Base-by-base conservation (phyloP, 1,140 invertebrate species). In the Drosophila busckii region DNA sequence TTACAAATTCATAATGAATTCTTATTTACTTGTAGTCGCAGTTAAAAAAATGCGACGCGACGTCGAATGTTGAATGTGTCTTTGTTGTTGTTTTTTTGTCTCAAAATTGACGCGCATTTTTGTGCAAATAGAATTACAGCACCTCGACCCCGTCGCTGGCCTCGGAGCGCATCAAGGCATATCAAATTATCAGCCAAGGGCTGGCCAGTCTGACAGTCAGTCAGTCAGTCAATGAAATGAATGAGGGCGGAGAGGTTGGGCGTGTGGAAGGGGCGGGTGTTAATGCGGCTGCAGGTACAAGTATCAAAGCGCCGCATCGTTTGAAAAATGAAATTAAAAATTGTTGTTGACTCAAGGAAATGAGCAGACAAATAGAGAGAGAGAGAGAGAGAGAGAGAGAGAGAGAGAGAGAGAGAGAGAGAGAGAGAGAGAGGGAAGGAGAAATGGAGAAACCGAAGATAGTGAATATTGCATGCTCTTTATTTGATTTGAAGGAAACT, bases 1-100 rank as follows among this genome's bases (percentile, higher is more conserved):
- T 84, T 84, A 84, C 66, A 84, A 84, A 84, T 84, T 84, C 82
- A 84, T 84, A 84, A 84, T 84, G 80, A 84, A 85, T 85, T 84
- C n/a, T 84, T 84, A 84, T 84, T 84, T 84, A 63, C 73, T 68
- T 70, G n/a, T 84, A 65, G 69, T 82, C 80, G 56, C 80, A 84
- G 42, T 53, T 49, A 34, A 52, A 41, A 46, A 32, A 52, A 71
- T 48, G 40, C 65, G 53, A 34, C 44, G 45, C 54, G 46, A 67
- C 65, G 59, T 46, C 40, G 52, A 60, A 48, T 45, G 54, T 70
- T 68, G n/a, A n/a, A n/a, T n/a, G n/a, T n/a, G n/a, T n/a, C n/a
- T n/a, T n/a, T n/a, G n/a, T 55, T 62, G 53, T 67, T 61, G 64
- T 49, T 62, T 68, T 56, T 62, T 68, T 53, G 58, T 42, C 46